These are phyloP conservation scores for Drosophila sechellia DNA, from an alignment of 1,140 invertebrate genomes.

Conservation along the genomic window DNA sequence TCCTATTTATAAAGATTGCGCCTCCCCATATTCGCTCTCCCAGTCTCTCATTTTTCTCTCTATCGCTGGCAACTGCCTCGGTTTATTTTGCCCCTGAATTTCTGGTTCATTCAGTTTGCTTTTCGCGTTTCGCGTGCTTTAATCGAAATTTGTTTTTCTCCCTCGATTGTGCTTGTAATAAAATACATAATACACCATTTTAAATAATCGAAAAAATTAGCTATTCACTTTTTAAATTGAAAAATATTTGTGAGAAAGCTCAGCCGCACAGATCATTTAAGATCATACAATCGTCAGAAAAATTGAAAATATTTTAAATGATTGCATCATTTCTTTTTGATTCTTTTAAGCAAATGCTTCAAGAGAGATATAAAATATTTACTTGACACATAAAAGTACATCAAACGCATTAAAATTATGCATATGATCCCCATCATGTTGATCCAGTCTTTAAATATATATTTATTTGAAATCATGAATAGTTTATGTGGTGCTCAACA, in stretches of 20 bases:
- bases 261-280: neutral
- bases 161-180: constrained; percentile 27
- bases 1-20: constrained; percentile 75
- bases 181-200: constrained; percentile 32
- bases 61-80: constrained; percentile 17
- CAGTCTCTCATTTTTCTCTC: constrained; percentile 14
- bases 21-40: constrained; percentile 18
- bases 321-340: neutral
- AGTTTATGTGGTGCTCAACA: constrained; percentile 1
- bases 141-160: constrained; percentile 40
- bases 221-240: neutral
- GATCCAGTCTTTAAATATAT: neutral
- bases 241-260: constrained; percentile 2
- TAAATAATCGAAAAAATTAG: neutral
- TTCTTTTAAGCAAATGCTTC: neutral
- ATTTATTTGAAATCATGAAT: neutral
- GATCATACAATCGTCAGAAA: neutral
- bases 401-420: too few relatives aligned
- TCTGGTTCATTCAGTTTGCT: constrained; percentile 59
- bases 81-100: constrained; percentile 71
- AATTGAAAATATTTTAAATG: neutral
- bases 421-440: too few relatives aligned
- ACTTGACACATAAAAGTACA: too few relatives aligned
- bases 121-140: constrained; percentile 70
- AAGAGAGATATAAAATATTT: too few relatives aligned